A percentile compares a stretch with the other conserved stretches of the same genome.
Evolutionary conservation across 2,113 vertebrate genomes (phyloP).

Genomic region (Osmerus eperlanus): DNA sequence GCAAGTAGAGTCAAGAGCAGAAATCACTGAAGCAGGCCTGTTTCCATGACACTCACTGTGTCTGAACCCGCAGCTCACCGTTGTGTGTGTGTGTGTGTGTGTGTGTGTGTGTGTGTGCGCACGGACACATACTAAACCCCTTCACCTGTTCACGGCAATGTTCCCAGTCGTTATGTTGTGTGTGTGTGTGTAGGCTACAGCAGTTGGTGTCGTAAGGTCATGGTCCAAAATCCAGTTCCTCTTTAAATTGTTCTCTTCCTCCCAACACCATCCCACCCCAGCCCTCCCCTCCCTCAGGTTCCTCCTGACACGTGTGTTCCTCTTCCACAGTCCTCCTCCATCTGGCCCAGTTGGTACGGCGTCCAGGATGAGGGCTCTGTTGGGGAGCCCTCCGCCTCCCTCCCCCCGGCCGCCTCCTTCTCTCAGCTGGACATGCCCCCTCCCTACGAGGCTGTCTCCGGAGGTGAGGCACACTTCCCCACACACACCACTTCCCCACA

Average conservation of each 20-base stretch:
- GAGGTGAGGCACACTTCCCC: constrained; percentile 58
- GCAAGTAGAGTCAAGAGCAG: no score
- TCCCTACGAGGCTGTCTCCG: constrained; percentile 77
- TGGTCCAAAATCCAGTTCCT: no score
- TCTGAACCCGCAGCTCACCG: no score
- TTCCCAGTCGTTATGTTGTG: not conserved
- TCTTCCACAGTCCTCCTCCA: constrained; percentile 65
- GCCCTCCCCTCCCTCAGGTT: no score
- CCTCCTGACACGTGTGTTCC: constrained; percentile 12
- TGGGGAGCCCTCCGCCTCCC: constrained; percentile 72
- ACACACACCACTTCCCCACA: not conserved
- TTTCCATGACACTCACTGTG: no score
- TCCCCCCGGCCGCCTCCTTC: constrained; percentile 74
- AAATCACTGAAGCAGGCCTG: no score
- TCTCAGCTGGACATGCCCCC: constrained; percentile 80
- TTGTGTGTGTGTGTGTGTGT: no score
- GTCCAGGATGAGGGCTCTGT: constrained; percentile 76
- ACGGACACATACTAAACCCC: not conserved
- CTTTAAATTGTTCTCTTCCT: not conserved
- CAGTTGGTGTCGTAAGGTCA: no score
- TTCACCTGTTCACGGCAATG: no score
- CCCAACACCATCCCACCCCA: no score
- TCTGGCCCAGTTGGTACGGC: constrained; percentile 79
- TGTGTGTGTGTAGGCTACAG: not conserved
- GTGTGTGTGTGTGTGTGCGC: no score